Evolutionary conservation across 2,888 invertebrate species (phyloP).

Genomic region (Rotaria socialis): DNA sequence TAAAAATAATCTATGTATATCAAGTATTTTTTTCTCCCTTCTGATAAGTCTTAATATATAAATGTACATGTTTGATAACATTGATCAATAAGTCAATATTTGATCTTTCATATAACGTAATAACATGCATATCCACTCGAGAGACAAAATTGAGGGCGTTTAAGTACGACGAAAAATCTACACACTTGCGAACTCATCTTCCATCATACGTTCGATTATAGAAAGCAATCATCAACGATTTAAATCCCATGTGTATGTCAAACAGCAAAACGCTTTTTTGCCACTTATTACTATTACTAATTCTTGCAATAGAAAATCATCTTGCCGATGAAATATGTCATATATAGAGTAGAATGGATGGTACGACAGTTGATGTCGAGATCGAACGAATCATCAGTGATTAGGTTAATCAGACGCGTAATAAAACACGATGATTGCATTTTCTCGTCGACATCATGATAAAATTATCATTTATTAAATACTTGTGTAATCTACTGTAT

Average conservation of each 20-base stretch:
- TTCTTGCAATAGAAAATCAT: slow-evolving; percentile 5
- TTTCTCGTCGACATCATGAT: slow-evolving; percentile 13
- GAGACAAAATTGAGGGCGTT: background rate
- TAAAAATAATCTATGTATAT: slow-evolving; percentile 25
- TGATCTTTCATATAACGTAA: slow-evolving; percentile 3
- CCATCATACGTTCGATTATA: background rate
- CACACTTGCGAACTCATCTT: background rate
- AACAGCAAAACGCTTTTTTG: background rate
- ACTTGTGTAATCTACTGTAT: background rate
- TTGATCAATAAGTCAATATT: slow-evolving; percentile 4
- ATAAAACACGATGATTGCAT: slow-evolving; percentile 36
- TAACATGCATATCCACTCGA: background rate
- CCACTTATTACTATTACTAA: slow-evolving; percentile 13
- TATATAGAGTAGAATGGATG: background rate
- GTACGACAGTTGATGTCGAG: slow-evolving; percentile 14
- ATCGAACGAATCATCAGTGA: slow-evolving; percentile 20
- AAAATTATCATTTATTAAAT: background rate
- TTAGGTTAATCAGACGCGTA: slow-evolving; percentile 34
- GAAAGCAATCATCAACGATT: slow-evolving; percentile 29
- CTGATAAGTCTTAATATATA: background rate
- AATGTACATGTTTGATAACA: background rate
- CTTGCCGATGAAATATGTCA: slow-evolving; percentile 9
- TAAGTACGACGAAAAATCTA: background rate
- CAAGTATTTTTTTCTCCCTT: background rate
- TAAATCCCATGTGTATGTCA: background rate